These are phyloP conservation scores for Platysteira castanea DNA, from an alignment of 2,113 vertebrate genomes.

Conservation along the genomic window DNA sequence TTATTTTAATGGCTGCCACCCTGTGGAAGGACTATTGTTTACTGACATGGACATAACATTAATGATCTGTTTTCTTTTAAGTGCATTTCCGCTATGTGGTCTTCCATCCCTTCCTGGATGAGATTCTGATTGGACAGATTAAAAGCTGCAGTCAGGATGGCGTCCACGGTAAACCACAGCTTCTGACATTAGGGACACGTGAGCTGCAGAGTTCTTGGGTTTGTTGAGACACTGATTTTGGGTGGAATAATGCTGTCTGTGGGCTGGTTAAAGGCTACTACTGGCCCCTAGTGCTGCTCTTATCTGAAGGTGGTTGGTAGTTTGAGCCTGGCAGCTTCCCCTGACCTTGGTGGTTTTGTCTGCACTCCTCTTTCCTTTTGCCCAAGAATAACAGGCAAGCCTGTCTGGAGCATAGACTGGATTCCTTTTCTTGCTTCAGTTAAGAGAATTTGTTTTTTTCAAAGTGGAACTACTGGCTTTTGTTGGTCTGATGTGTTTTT, in stretches of 20 bases:
- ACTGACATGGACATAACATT: neutral
- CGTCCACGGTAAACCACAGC: constrained; percentile 78
- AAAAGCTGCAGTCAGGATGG: constrained; percentile 96
- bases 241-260: neutral
- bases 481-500: neutral
- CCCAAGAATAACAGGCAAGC: neutral
- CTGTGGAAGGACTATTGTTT: neutral
- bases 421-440: neutral
- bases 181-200: accelerated
- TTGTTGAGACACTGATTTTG: neutral
- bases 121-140: constrained; percentile 91
- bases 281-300: neutral
- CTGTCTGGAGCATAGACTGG: neutral
- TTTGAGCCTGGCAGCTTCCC: neutral
- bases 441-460: neutral
- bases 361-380: neutral
- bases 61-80: constrained; percentile 34
- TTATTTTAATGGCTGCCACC: constrained; percentile 10
- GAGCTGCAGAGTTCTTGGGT: neutral
- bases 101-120: constrained; percentile 94
- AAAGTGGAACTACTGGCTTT: accelerated
- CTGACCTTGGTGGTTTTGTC: neutral
- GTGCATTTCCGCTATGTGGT: constrained; percentile 95
- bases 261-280: neutral
- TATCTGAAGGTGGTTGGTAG: neutral